These are phyloP conservation scores for Gymnopithys bicolor DNA, from an alignment of 2,797 vertebrate species.

Conservation along the genomic window DNA sequence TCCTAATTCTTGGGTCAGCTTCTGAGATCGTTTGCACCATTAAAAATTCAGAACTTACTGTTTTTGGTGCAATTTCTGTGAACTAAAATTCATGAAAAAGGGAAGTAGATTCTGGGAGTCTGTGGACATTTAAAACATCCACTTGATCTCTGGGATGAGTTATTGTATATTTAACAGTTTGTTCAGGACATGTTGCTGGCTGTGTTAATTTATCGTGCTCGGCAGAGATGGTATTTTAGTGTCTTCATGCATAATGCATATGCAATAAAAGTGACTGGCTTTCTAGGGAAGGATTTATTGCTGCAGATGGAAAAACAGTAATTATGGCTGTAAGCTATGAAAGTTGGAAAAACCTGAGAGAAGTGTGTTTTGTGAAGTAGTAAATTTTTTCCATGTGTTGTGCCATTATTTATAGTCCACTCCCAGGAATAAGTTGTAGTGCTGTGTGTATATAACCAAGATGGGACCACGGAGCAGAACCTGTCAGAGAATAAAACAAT, in stretches of 20 bases:
- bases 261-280: not conserved
- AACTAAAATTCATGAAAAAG: not conserved
- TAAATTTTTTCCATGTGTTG: slow-evolving; percentile 55
- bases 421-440: not conserved
- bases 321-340: slow-evolving; percentile 25
- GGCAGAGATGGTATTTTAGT: not conserved
- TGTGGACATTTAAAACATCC: not conserved
- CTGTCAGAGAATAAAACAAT: slow-evolving; percentile 27
- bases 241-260: slow-evolving; percentile 23
- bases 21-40: not conserved
- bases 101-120: not conserved
- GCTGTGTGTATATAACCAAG: not conserved
- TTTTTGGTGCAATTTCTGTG: not conserved
- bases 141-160: not conserved
- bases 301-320: slow-evolving; percentile 56
- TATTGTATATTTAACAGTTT: not conserved
- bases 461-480: slow-evolving; percentile 11
- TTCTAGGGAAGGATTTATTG: slow-evolving; percentile 40
- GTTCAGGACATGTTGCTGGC: slow-evolving; percentile 38
- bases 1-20: not conserved
- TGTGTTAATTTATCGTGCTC: slow-evolving; percentile 22
- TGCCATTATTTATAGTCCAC: slow-evolving; percentile 39
- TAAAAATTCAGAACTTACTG: not conserved
- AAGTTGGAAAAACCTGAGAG: slow-evolving; percentile 52
- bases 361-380: slow-evolving; percentile 44